phyloP scores from a whole-genome alignment of 2,888 invertebrate species.

The Caenorhabditis imperialis region DNA sequence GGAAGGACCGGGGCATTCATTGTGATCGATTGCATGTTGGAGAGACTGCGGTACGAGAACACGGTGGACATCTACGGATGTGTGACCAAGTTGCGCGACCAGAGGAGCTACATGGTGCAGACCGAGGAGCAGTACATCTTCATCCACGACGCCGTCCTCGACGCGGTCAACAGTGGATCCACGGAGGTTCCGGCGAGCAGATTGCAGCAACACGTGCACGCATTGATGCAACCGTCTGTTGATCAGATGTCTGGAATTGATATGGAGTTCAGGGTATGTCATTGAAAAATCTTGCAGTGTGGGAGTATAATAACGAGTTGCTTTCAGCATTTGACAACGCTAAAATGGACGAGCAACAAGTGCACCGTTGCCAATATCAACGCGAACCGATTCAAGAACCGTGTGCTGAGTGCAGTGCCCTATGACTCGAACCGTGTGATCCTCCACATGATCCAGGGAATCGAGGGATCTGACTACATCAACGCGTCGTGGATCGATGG shows the following conservation, averaged over 20 bases:
- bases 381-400: constrained; percentile 97
- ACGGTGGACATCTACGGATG: constrained; percentile 99
- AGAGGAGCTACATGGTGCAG: constrained; percentile 99
- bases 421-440: constrained; percentile 87
- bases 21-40: constrained; percentile 98
- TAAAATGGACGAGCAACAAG: constrained; percentile 92
- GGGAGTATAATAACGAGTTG: no score
- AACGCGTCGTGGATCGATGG: constrained; percentile 98
- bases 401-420: constrained; percentile 96
- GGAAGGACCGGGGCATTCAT: constrained; percentile 97
- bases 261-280: constrained; percentile 53
- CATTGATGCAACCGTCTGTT: constrained; percentile 91
- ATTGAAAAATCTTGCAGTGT: no score
- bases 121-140: constrained; percentile 88
- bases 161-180: constrained; percentile 95
- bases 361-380: constrained; percentile 96
- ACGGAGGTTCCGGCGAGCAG: constrained; percentile 93
- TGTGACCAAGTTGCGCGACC: constrained; percentile 95
- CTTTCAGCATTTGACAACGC: constrained; percentile 89
- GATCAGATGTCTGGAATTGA: constrained; percentile 61
- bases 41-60: constrained; percentile 95
- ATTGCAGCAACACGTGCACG: constrained; percentile 94
- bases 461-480: constrained; percentile 89
- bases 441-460: constrained; percentile 58
- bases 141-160: constrained; percentile 96